Conservation (phyloP, 2,113 vertebrate species). For the Pseudonaja textilis region DNA sequence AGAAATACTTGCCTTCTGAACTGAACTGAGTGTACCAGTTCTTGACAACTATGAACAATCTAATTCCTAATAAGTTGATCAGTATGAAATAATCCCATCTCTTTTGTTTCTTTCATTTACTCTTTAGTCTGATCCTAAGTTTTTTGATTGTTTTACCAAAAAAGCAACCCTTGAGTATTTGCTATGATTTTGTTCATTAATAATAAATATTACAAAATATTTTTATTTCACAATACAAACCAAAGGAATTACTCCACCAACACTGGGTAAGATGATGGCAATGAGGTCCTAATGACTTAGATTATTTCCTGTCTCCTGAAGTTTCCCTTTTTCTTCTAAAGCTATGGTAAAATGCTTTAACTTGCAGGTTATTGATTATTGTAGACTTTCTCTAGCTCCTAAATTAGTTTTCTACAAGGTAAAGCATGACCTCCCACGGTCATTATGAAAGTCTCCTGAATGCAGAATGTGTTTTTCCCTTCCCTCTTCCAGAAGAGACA, state of each 20-base stretch:
- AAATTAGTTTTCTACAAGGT: constrained; percentile 30
- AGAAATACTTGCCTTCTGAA: background rate
- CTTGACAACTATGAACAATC: background rate
- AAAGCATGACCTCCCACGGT: constrained; percentile 46
- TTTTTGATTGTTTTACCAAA: background rate
- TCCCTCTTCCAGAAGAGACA: constrained; percentile 54
- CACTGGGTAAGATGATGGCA: background rate
- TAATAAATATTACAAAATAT: background rate
- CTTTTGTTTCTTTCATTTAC: background rate
- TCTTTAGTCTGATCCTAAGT: background rate
- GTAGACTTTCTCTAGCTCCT: constrained; percentile 22
- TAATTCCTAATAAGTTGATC: background rate
- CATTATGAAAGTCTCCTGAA: constrained; percentile 50
- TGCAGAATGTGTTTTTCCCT: constrained; percentile 38
- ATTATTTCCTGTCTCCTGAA: background rate
- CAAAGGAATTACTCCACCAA: background rate
- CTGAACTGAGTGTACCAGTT: background rate
- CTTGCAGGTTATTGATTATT: background rate
- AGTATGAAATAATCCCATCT: background rate
- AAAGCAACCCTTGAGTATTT: background rate
- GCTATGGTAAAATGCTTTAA: background rate
- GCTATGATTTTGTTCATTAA: background rate
- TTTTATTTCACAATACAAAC: background rate
- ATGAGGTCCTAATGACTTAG: background rate
- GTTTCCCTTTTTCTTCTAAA: background rate